These are phyloP conservation scores for Peromyscus maniculatus DNA, from an alignment of 2,113 vertebrate species.

Conservation along the genomic window DNA sequence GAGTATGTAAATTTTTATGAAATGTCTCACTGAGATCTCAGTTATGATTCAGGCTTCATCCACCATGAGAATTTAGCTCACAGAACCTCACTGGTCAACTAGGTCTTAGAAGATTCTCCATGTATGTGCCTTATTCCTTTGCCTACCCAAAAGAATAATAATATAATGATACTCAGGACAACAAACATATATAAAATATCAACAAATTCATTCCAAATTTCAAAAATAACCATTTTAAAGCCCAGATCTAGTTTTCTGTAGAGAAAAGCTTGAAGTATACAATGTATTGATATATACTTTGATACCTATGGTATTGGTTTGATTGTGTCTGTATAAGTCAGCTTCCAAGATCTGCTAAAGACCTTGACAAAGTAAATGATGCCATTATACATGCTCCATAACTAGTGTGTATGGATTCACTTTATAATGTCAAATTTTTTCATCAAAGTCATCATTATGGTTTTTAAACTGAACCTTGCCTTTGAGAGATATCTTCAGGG, in stretches of 20 bases:
- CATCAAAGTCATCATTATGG: neutral
- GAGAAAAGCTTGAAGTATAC: neutral
- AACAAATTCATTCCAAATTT: conserved; percentile 23
- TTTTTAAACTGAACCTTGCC: conserved; percentile 39
- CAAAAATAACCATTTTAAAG: neutral
- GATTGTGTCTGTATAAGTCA: neutral
- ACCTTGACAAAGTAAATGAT: neutral
- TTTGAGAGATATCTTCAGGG: conserved; percentile 31
- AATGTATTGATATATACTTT: neutral
- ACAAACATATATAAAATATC: conserved; percentile 35
- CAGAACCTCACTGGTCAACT: neutral
- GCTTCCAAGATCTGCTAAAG: neutral
- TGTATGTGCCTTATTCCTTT: neutral
- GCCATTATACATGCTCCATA: neutral
- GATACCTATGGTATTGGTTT: too few species aligned
- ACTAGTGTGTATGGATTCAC: neutral
- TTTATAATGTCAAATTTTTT: neutral
- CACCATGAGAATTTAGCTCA: neutral
- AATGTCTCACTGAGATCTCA: neutral
- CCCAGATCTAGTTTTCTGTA: neutral
- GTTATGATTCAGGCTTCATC: neutral
- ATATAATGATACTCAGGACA: neutral
- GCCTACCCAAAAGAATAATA: neutral
- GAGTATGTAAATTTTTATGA: neutral
- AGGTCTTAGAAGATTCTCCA: neutral